Evolutionary conservation across 2,113 vertebrate species (phyloP).

Genomic region (Pogona vitticeps): DNA sequence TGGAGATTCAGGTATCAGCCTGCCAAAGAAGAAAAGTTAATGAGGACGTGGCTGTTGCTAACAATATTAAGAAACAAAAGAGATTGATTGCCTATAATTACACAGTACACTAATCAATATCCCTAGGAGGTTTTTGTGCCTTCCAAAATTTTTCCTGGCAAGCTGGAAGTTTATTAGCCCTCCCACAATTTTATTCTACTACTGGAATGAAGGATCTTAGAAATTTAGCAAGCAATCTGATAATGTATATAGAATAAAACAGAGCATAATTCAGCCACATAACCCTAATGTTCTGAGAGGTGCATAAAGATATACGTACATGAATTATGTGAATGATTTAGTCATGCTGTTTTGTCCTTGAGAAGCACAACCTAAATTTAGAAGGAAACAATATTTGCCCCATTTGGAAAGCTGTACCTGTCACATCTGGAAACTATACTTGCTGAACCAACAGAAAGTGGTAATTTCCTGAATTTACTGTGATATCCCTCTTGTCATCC

Average conservation of each 20-base stretch:
- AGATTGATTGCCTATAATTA: background rate
- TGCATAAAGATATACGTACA: background rate
- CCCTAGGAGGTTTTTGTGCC: background rate
- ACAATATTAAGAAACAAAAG: background rate
- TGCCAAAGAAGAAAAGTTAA: slow-evolving; percentile 57
- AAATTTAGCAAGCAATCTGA: background rate
- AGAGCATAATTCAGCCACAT: background rate
- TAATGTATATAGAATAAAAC: background rate
- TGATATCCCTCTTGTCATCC: background rate
- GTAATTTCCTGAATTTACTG: background rate
- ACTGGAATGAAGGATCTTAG: background rate
- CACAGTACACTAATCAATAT: background rate
- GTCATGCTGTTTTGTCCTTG: background rate
- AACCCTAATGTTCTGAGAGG: background rate
- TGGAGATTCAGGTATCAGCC: slow-evolving; percentile 94
- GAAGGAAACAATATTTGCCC: background rate
- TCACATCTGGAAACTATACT: background rate
- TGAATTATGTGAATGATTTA: background rate
- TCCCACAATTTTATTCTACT: background rate
- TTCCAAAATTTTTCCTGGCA: background rate
- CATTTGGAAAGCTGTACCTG: background rate
- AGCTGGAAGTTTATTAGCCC: background rate
- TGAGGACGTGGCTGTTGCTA: background rate
- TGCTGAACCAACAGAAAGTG: background rate
- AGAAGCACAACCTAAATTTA: background rate